Evolutionary conservation across 2,888 invertebrate species (phyloP).

Genomic region (Drosophila colorata): DNA sequence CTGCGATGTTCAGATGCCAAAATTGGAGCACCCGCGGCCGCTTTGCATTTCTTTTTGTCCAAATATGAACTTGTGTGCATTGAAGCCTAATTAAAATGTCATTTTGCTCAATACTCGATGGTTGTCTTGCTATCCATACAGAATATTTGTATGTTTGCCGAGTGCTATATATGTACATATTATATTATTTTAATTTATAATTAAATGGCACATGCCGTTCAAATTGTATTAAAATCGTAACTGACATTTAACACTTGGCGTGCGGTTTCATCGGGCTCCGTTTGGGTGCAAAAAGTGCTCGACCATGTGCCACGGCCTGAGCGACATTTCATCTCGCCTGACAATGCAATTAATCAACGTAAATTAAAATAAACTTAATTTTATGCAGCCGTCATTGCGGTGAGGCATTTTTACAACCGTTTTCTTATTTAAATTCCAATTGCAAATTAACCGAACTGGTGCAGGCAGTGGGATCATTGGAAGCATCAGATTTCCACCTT

Average conservation of each 20-base stretch:
- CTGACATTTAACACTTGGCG: slow-evolving; percentile 76
- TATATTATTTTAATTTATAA: slow-evolving; percentile 53
- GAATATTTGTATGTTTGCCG: not conserved
- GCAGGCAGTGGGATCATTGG: not conserved
- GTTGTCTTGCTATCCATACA: slow-evolving; percentile 2
- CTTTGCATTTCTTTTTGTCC: slow-evolving; percentile 16
- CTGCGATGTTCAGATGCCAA: slow-evolving; percentile 31
- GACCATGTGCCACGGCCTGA: slow-evolving; percentile 19
- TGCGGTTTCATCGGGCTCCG: slow-evolving; percentile 47
- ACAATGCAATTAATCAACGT: slow-evolving; percentile 78
- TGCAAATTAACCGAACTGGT: not conserved
- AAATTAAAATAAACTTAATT: slow-evolving; percentile 79
- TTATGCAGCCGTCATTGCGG: slow-evolving; percentile 65
- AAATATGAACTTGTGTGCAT: slow-evolving; percentile 1
- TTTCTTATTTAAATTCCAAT: slow-evolving; percentile 42
- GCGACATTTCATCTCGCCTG: slow-evolving; percentile 54
- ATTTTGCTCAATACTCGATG: slow-evolving; percentile 34
- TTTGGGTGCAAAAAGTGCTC: slow-evolving; percentile 10
- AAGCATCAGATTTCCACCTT: not conserved
- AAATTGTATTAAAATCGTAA: slow-evolving; percentile 59
- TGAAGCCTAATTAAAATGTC: slow-evolving; percentile 55
- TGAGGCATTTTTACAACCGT: slow-evolving; percentile 21
- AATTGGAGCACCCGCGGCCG: slow-evolving; percentile 36
- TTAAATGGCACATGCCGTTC: slow-evolving; percentile 49
- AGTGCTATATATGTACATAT: slow-evolving; percentile 1